Base-by-base conservation (phyloP, 2,888 invertebrate species). In the Pecten maximus region DNA sequence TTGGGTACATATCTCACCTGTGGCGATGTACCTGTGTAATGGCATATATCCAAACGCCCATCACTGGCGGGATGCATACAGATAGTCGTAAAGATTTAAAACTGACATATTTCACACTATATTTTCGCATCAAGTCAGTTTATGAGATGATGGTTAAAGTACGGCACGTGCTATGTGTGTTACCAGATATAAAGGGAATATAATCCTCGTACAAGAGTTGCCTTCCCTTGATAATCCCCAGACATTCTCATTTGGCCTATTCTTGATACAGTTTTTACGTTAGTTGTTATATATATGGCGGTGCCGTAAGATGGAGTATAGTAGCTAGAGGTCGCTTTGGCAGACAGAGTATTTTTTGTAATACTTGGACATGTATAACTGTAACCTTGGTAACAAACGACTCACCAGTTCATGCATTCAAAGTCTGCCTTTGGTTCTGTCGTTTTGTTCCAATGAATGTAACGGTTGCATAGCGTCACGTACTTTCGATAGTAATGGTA, bases 51-150 rank as follows among this genome's bases (percentile, higher is more conserved):
- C 74, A 28, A 35, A 23, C 8, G 74, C 15, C 35, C 12, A 35
- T 74, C 35, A 74, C 28, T 2, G 28, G 6, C 10, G 12, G 74
- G 74, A 16, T 74, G 35, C 74, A 74, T 74, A 54, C 35, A 74
- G 74, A 74, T 74, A 74, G 74, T 74, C 74, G 15, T 74, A 28
- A 35, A 74, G 74, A 74, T 74, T 28, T 28, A 74, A 74, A 74
- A 74, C 74, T 74, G 74, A 35, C 74, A n/a, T 54, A 54, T 54
- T 54, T 54, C 23, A 54, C 54, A 74, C n/a, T 60, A 15, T 28
- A 60, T 8, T n/a, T 60, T 60, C 60, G n/a, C 60, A 60, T 60
- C n/a, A 60, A 60, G 60, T 28, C n/a, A n/a, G 60, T 60, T 60
- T 74, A 74, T 74, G 35, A 74, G 28, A 74, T 28, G 28, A 4